phyloP scores from a whole-genome alignment of 1,140 invertebrate genomes.

The Zaprionus davidi region DNA sequence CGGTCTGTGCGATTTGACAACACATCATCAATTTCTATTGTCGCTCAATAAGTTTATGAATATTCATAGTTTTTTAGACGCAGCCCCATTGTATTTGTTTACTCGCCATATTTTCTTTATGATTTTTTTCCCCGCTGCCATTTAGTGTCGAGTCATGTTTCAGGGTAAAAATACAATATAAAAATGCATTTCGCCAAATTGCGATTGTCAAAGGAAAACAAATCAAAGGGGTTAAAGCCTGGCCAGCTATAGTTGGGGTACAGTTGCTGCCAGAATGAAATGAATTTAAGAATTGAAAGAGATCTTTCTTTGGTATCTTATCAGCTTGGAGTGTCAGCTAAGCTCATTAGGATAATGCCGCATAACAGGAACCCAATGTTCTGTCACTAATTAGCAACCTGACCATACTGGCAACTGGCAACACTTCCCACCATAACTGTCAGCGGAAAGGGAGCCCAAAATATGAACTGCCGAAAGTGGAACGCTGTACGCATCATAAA shows the following conservation, averaged over 20 bases:
- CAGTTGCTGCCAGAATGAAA: conserved; percentile 4
- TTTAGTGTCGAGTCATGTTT: conserved; percentile 67
- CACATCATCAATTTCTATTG: conserved; percentile 82
- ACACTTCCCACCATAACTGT: conserved; percentile 75
- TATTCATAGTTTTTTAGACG: conserved; percentile 76
- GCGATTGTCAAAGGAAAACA: conserved; percentile 25
- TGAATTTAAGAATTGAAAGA: background rate
- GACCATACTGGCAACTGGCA: conserved; percentile 17
- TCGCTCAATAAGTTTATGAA: conserved; percentile 79
- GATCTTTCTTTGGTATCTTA: background rate
- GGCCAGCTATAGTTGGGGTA: conserved; percentile 30
- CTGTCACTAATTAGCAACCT: conserved; percentile 65
- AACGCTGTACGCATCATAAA: conserved; percentile 76
- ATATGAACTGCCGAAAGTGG: conserved; percentile 73
- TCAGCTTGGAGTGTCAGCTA: background rate
- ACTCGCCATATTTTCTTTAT: conserved; percentile 67
- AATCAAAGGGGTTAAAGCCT: conserved; percentile 55
- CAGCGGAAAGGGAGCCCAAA: conserved; percentile 55
- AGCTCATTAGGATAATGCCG: conserved; percentile 44
- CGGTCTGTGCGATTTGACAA: conserved; percentile 66
- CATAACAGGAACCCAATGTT: conserved; percentile 29
- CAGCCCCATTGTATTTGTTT: conserved; percentile 66
- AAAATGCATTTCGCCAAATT: conserved; percentile 30
- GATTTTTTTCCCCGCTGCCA: conserved; percentile 48
- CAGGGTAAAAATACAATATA: conserved; percentile 18